Conservation (phyloP, 2,797 vertebrate genomes). For the Chaetophractus vellerosus region DNA sequence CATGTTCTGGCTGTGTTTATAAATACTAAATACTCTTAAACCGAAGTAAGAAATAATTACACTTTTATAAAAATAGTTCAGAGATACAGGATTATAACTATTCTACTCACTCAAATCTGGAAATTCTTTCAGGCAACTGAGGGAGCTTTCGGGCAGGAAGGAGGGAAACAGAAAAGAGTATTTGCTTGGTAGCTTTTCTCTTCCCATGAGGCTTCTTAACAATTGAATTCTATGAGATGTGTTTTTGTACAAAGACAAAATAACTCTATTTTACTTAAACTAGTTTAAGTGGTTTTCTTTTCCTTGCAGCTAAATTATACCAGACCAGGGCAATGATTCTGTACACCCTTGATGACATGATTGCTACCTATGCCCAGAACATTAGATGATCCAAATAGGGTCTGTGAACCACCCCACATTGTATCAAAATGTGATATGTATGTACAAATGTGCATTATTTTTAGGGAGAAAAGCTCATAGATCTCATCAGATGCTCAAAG, state of each 20-base stretch:
- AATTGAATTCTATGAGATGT: neutral
- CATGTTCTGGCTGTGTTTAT: neutral
- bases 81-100: neutral
- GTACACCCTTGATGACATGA: neutral
- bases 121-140: neutral
- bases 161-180: neutral
- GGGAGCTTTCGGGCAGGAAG: neutral
- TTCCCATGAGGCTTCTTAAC: slow-evolving; percentile 1
- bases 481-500: slow-evolving; percentile 4
- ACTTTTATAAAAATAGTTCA: neutral
- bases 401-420: slow-evolving; percentile 8
- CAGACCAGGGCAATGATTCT: neutral
- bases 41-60: neutral
- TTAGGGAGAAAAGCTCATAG: neutral
- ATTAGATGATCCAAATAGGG: neutral
- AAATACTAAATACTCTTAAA: slow-evolving; percentile 24
- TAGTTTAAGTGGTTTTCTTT: slow-evolving; percentile 33
- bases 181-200: slow-evolving; percentile 2
- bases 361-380: neutral
- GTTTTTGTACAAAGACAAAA: slow-evolving; percentile 26
- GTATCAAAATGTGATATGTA: neutral
- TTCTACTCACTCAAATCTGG: neutral
- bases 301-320: neutral
- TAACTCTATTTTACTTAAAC: slow-evolving; percentile 29
- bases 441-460: neutral